Evolutionary conservation across 1,140 invertebrate species (phyloP).

Genomic region (Limonius californicus): DNA sequence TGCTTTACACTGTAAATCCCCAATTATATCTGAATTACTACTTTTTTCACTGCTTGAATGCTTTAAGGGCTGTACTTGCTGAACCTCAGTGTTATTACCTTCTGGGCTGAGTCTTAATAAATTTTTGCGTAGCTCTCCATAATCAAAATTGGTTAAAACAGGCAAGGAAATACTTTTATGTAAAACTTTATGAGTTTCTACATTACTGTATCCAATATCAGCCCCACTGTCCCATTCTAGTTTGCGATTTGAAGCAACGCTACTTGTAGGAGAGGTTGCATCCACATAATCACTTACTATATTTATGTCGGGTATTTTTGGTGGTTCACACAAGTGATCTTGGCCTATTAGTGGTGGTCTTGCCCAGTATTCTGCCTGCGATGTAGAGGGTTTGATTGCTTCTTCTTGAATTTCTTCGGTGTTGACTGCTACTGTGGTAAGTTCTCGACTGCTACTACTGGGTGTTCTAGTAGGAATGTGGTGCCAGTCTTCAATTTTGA

Average conservation of each 20-base stretch:
- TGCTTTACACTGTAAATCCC: no score
- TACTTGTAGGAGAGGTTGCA: constrained; percentile 56
- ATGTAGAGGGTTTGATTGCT: constrained; percentile 12
- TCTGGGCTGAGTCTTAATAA: not conserved
- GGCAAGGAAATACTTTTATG: constrained; percentile 41
- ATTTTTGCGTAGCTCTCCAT: not conserved
- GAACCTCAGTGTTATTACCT: not conserved
- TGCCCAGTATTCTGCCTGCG: not conserved
- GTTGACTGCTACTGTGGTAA: not conserved
- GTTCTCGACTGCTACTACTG: not conserved
- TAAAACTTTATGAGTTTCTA: constrained; percentile 15
- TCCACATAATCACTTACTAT: constrained; percentile 16
- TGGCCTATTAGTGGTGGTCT: not conserved
- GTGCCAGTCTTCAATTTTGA: not conserved
- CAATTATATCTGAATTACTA: no score
- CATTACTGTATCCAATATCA: constrained; percentile 64
- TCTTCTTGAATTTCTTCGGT: not conserved
- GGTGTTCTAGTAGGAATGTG: no score
- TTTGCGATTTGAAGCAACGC: constrained; percentile 59
- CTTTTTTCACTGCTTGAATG: no score
- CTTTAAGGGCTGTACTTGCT: no score
- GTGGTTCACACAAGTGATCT: not conserved
- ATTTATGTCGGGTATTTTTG: not conserved
- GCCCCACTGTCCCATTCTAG: constrained; percentile 75
- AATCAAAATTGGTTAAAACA: constrained; percentile 18